These are phyloP conservation scores for Dreissena polymorpha DNA, from an alignment of 1,140 invertebrate species.

Conservation along the genomic window DNA sequence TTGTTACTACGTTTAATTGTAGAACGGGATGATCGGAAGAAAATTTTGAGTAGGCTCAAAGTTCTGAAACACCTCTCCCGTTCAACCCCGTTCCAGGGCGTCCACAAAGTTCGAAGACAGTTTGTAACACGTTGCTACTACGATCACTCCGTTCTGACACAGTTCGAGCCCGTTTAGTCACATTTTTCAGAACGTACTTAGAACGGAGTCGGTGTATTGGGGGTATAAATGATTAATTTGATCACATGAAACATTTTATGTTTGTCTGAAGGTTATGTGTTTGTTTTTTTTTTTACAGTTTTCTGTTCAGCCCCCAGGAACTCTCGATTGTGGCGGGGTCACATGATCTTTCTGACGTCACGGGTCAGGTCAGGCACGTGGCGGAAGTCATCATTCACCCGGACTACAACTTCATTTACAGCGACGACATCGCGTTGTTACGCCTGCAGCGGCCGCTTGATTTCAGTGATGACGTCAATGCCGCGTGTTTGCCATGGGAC, in stretches of 20 bases:
- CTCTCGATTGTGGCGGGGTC: constrained; percentile 59
- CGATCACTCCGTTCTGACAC: no score
- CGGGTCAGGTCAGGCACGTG: constrained; percentile 35
- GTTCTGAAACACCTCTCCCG: no score
- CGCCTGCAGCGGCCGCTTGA: constrained; percentile 60
- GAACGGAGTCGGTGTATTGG: no score
- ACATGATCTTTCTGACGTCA: constrained; percentile 46
- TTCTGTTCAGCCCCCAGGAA: constrained; percentile 57
- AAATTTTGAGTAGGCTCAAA: no score
- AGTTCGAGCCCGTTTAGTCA: no score
- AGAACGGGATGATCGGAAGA: no score
- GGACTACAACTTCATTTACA: constrained; percentile 64
- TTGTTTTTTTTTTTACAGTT: constrained; percentile 56
- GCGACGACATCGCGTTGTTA: constrained; percentile 69
- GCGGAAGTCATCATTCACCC: constrained; percentile 66
- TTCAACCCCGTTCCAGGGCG: no score
- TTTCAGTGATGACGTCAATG: constrained; percentile 36
- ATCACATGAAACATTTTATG: background rate
- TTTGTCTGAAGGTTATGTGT: no score
- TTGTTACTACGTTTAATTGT: no score
- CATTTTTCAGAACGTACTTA: no score
- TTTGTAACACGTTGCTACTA: no score
- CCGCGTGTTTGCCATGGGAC: constrained; percentile 65
- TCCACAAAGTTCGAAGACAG: no score
- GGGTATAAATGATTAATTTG: background rate